Base-by-base conservation (phyloP, 2,888 invertebrate genomes). In the Schizaphis graminum region DNA sequence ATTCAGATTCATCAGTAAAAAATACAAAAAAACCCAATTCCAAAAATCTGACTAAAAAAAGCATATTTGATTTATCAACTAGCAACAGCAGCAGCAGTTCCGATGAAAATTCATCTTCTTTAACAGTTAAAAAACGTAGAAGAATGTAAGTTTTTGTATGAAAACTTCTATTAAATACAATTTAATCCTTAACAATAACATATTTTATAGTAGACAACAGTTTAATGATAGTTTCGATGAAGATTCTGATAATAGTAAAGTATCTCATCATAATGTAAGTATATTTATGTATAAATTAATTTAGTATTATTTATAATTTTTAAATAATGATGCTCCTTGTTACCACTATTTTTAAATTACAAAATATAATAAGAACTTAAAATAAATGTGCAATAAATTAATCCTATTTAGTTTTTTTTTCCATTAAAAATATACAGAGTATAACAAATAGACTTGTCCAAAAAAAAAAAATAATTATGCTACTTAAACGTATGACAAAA, bases 1-100 rank as follows among this genome's bases (percentile, higher is more conserved):
- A 85, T 49, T 61, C 86, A 49, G 67, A 94, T 94, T 86, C 94
- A 41, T 94, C 94, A 53, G 67, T 90, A 4, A 94, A 91, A 49
- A 86, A 85, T 53, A 91, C 53, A 61, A 94, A 94, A 86, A 89
- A 85, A n/a, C n/a, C 0, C 4, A 57, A 49, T 47, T 26, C 41
- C 61, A 86, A 91, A 53, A 67, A 89, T 41, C 41, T 49, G 13
- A 41, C 10, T 21, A 26, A 57, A 86, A 21, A 85, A 85, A n/a
- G 85, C 26, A 21, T 47, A 53, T 67, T 28, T 53, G 4, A 88
- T 88, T 41, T 89, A 21, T 57, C 28, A 1, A 44, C 28, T 57
- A 89, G 67, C 57, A 24, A 44, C 26, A 93, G 61, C n/a, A 56
- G 13, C 21, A 49, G 41, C 13, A 91, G 28, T 41, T 93, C 93